Evolutionary conservation across 2,888 invertebrate species (phyloP).

Genomic region (Rotaria socialis): DNA sequence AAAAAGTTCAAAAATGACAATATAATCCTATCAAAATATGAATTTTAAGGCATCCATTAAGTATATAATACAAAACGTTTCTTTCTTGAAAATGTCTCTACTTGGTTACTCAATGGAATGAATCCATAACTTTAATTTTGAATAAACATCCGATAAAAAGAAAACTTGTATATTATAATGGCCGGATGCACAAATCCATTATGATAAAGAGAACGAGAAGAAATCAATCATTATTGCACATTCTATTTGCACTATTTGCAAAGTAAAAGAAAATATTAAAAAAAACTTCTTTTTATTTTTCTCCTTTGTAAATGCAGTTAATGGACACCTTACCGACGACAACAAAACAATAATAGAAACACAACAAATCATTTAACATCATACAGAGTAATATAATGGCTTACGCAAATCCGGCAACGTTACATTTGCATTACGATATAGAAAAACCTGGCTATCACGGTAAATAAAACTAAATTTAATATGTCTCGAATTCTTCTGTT

Average conservation of each 20-base stretch:
- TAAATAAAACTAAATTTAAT: not conserved
- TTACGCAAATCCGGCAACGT: not conserved
- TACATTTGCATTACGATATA: constrained; percentile 12
- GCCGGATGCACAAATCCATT: not conserved
- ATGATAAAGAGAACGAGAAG: not conserved
- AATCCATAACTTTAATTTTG: not conserved
- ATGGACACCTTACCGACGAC: not conserved
- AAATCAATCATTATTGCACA: not conserved
- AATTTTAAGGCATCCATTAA: not conserved
- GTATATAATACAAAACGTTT: not conserved
- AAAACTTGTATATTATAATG: not conserved
- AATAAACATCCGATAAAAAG: not conserved
- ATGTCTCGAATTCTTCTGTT: not conserved
- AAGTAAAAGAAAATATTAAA: not conserved
- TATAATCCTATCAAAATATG: too few species aligned
- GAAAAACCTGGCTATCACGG: constrained; percentile 27
- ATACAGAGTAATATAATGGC: not conserved
- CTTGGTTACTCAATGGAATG: not conserved
- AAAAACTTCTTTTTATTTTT: not conserved
- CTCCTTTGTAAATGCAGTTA: not conserved
- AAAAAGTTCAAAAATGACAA: too few species aligned
- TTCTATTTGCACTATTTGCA: not conserved
- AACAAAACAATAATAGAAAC: not conserved
- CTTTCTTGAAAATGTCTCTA: not conserved
- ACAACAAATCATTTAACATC: not conserved